Evolutionary conservation across 2,113 vertebrate genomes (phyloP).

Genomic region (Megatriorchis doriae): DNA sequence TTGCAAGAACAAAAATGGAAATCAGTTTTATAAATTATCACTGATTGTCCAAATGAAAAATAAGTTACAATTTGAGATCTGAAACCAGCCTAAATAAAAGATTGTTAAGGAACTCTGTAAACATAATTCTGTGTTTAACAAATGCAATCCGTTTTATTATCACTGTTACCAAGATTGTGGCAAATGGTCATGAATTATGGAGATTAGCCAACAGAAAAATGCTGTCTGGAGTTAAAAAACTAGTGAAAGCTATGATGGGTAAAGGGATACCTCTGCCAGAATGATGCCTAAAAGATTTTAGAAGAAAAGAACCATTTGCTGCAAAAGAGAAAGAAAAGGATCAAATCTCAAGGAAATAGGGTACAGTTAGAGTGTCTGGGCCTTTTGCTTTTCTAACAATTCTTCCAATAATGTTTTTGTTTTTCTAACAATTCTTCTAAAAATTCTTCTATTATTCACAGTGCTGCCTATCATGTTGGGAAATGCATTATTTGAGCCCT

Average conservation of each 20-base stretch:
- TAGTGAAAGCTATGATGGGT: constrained; percentile 35
- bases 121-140: not conserved
- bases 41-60: not conserved
- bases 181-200: not conserved
- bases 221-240: constrained; percentile 7
- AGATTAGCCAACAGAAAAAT: constrained; percentile 43
- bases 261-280: constrained; percentile 17
- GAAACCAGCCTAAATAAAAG: not conserved
- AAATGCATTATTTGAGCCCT: not conserved
- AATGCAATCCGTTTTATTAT: not conserved
- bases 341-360: not conserved
- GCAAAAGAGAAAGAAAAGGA: not conserved
- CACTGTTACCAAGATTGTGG: not conserved
- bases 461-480: not conserved
- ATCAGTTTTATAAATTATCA: not conserved
- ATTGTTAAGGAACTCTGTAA: not conserved
- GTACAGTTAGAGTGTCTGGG: not conserved
- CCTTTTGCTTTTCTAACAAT: not conserved
- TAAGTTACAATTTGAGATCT: not conserved
- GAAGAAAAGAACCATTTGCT: not conserved
- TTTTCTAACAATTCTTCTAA: not conserved
- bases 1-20: not conserved
- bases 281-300: not conserved
- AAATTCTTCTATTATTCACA: not conserved
- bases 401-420: not conserved